Base-by-base conservation (phyloP, 2,888 invertebrate genomes). In the Diaphora mendica region DNA sequence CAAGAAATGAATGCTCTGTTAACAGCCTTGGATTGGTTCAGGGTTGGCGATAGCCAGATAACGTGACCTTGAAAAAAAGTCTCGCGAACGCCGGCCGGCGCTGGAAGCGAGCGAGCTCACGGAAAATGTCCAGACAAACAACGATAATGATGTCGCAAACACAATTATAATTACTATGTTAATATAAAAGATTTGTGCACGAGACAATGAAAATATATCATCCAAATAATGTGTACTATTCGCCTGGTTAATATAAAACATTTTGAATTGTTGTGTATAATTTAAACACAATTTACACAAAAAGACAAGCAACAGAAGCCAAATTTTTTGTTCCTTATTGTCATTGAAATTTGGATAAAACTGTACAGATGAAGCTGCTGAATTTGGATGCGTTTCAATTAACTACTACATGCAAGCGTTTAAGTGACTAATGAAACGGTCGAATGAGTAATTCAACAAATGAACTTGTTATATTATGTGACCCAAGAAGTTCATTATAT, bases 31-130 rank as follows among this genome's bases (percentile, higher is more conserved):
- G 84, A 89, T 84, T 87, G 87, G 92, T 91, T 91, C 92, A 93
- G 93, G 93, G 92, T 90, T 93, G 92, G 90, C 94, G 94, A 93
- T 93, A 93, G 91, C 92, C 91, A 93, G 95, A 95, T 95, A 95
- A 95, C 94, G 93, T 92, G 95, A 94, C 95, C 95, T 95, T 95
- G 95, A 87, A 86, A 82, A 89, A 89, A 89, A 92, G 91, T 88
- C 91, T 91, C 91, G 91, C 92, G 92, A 92, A 90, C 87, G 92
- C 94, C 94, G 93, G 93, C 94, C 94, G 94, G 94, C 93, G 88
- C 89, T 91, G 90, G 89, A 90, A 87, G 90, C 91, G 91, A 89
- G 89, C 89, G 86, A 87, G 89, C 93, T 91, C 90, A 89, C 91
- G 93, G 93, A 92, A 94, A 94, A 93, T 90, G 89, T 90, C 89